Percentiles rank a stretch among this genome's conserved stretches.
Conservation (phyloP, 2,113 vertebrate species). For the Calidris pygmaea region DNA sequence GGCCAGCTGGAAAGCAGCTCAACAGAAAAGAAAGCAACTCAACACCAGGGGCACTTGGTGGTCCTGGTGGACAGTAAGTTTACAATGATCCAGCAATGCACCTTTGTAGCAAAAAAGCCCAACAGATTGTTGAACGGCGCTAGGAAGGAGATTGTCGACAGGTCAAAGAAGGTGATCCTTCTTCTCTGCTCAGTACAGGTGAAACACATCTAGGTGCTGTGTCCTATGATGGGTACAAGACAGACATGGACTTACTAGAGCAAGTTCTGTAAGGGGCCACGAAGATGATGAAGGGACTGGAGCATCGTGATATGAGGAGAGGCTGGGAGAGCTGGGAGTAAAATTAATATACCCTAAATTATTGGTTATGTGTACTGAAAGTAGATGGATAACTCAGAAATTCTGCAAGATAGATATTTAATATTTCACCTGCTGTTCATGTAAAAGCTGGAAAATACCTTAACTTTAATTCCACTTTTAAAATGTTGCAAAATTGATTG, state of each 20-base stretch:
- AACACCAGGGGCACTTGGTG: no score
- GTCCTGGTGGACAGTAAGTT: background rate
- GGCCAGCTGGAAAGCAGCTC: background rate
- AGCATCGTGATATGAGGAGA: background rate
- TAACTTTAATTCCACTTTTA: background rate
- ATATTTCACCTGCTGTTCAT: background rate
- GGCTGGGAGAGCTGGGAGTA: background rate
- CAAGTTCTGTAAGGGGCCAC: background rate
- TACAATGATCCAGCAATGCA: background rate
- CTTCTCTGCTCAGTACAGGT: background rate
- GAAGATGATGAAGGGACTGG: background rate
- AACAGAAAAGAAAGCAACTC: background rate
- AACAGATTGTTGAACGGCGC: background rate
- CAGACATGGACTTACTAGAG: background rate
- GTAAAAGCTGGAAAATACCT: background rate
- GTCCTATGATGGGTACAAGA: background rate
- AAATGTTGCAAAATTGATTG: background rate
- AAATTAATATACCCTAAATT: background rate
- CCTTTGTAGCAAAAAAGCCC: background rate
- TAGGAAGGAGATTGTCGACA: accelerated
- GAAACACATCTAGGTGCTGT: background rate
- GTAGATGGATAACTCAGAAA: background rate
- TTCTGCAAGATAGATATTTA: background rate
- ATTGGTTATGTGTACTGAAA: background rate
- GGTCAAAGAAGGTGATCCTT: background rate